Base-by-base conservation (phyloP, 2,888 invertebrate species). In the Drosophila limbata region DNA sequence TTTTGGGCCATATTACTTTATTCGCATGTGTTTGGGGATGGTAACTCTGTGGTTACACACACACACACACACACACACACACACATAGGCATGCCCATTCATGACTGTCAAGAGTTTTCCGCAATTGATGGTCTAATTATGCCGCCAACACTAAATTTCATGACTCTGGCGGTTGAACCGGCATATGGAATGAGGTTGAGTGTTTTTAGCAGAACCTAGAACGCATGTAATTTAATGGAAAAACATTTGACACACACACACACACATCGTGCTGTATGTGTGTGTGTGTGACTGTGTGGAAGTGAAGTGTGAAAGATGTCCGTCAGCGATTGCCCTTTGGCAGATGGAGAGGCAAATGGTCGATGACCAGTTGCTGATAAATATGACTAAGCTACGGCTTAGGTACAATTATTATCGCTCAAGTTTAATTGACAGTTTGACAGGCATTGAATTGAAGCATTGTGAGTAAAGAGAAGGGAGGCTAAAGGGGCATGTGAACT, bases 71-170 rank as follows among this genome's bases (percentile, higher is more conserved):
- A 77, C 68, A 61, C 4, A 69, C 77, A 65, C 62, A 66, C 60
- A 77, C 71, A 76, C 67, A 64, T 19, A 69, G 73, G 66, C 63
- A 62, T 68, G 64, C 63, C 70, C 87, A 86, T 87, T 86, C 87
- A 81, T 84, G 89, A 80, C 85, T 82, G 89, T 87, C 86, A 89
- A 90, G 91, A 90, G 90, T 89, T 90, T 88, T 81, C 84, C 87
- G 83, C 91, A 91, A 92, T 91, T 91, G 91, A 92, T 91, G 92
- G 91, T 92, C 90, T 90, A 91, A 91, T 91, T 91, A 91, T 89
- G 89, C 89, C 91, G 84, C 85, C 88, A 90, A 85, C 83, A 84
- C 79, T 79, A 79, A 89, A 89, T 90, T 89, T 77, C 81, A 88
- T 88, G 90, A 90, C 79, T 89, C 75, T 73, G 79, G 76, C 77